Base-by-base conservation (phyloP, 2,888 invertebrate genomes). In the Pseudococcus viburni region DNA sequence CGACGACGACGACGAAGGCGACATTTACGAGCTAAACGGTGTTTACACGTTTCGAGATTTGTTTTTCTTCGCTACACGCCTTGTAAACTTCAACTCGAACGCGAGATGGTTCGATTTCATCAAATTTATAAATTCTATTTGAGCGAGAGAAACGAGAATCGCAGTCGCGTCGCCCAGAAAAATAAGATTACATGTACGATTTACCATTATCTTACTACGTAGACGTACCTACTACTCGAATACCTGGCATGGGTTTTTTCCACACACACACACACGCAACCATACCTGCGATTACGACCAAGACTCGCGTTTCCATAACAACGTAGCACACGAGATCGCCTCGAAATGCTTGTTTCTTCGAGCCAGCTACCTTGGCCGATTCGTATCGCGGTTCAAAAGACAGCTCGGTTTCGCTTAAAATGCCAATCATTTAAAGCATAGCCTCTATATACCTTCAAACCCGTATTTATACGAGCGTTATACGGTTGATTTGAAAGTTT, bases 401-500 rank as follows among this genome's bases (percentile, higher is more conserved):
- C 59, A 59, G 68, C 68, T 33, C 68, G 68, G 22, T 73, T 73
- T 33, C 68, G 22, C 33, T 73, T 22, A 73, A 73, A 73, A 73
- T 73, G 68, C 68, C 68, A 26, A 73, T 73, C 68, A 73, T 73
- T 73, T 73, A 33, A 73, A 73, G 12, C 12, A 73, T 73, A 59
- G 19, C 26, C 26, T 6, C 19, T 59, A 59, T 19, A 11, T 51
- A 19, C 22, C 26, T 73, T 26, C 68, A 6, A 73, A 33, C 33
- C 33, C 68, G 26, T 33, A 33, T 33, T 33, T 33, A 33, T 33
- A 33, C 26, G 26, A 33, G 59, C 59, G 59, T 59, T 59, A 19
- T 19, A 59, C 68, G 26, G 68, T 22, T 33, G 33, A 33, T 73
- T 73, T 73, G 68, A 33, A 73, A 33, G 33, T n/a, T 73, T 73